phyloP scores from a whole-genome alignment of 2,888 invertebrate genomes.

The Atethmia centrago region DNA sequence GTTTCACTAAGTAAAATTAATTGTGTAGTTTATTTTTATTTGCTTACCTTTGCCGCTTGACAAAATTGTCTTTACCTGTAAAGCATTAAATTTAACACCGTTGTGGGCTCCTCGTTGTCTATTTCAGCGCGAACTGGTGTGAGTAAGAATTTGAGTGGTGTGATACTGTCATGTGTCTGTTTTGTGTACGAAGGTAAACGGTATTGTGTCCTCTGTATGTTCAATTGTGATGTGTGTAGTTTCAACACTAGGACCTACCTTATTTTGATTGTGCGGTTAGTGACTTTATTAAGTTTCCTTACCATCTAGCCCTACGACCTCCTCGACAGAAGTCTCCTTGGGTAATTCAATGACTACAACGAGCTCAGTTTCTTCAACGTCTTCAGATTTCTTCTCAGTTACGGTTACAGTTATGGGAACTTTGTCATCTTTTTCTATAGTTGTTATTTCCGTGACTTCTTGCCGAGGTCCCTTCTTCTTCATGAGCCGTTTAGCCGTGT shows the following conservation, averaged over 20 bases:
- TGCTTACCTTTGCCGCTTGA: conserved; percentile 47
- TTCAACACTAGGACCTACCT: conserved; percentile 46
- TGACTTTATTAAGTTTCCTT: conserved; percentile 25
- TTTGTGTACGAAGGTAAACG: conserved; percentile 22
- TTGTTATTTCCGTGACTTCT: background rate
- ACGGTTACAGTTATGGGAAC: conserved; percentile 69
- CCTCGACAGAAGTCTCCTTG: conserved; percentile 15
- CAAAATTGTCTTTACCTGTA: background rate
- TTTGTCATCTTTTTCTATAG: too few relatives aligned
- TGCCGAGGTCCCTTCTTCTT: background rate
- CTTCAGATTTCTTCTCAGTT: conserved; percentile 71
- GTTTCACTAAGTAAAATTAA: background rate
- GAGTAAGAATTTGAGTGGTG: conserved; percentile 18
- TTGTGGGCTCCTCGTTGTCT: background rate
- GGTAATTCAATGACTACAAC: conserved; percentile 29
- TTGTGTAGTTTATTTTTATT: conserved; percentile 25
- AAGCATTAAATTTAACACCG: background rate
- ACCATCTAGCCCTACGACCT: conserved; percentile 28
- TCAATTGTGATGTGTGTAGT: conserved; percentile 38
- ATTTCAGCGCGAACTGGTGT: conserved; percentile 17
- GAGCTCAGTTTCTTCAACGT: accelerated
- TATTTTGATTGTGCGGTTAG: conserved; percentile 35
- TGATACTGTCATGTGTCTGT: conserved; percentile 23
- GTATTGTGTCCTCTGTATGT: conserved; percentile 25
- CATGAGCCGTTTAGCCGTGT: background rate